Conservation (phyloP, 2,888 invertebrate species). For the Papilio elwesi region DNA sequence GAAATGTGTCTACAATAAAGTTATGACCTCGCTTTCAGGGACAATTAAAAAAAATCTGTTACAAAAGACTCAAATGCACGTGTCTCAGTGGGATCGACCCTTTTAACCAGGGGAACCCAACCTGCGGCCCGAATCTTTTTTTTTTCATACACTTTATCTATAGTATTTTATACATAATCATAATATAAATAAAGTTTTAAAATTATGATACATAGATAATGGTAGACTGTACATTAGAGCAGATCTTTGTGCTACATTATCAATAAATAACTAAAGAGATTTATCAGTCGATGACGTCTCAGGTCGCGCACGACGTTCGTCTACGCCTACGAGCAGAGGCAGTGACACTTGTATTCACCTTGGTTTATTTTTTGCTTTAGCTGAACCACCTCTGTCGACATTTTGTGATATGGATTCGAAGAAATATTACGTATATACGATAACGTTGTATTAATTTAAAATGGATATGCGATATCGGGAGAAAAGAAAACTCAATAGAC, state of each 20-base stretch:
- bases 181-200: slow-evolving; percentile 12
- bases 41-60: slow-evolving; percentile 26
- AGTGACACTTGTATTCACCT: slow-evolving; percentile 61
- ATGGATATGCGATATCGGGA: not conserved
- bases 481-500: slow-evolving; percentile 13
- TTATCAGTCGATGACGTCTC: slow-evolving; percentile 45
- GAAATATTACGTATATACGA: slow-evolving; percentile 19
- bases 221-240: not conserved
- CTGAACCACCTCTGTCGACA: slow-evolving; percentile 42
- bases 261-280: slow-evolving; percentile 34
- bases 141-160: slow-evolving; percentile 7
- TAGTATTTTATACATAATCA: too few species aligned
- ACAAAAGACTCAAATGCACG: slow-evolving; percentile 39
- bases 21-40: slow-evolving; percentile 35
- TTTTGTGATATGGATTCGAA: slow-evolving; percentile 25
- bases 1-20: slow-evolving; percentile 38
- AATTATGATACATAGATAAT: slow-evolving; percentile 43
- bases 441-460: not conserved
- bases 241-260: not conserved
- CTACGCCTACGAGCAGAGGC: slow-evolving; percentile 58
- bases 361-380: slow-evolving; percentile 56
- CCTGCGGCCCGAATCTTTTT: slow-evolving; percentile 20
- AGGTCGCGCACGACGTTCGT: slow-evolving; percentile 45
- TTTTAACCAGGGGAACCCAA: slow-evolving; percentile 26
- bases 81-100: slow-evolving; percentile 33